Percentiles rank a stretch among this genome's conserved stretches.
These are phyloP conservation scores for rabbit (Oryctolagus cuniculus) DNA, from an alignment of 2,113 vertebrate species.

Conservation along the genomic window mOryCun1.1 NC_091432.1:108341001-108341500, in stretches of 20 bases:
- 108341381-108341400: not conserved
- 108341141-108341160: not conserved
- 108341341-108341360: not conserved
- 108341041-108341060: not conserved
- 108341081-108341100: not conserved
- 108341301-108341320: not conserved
- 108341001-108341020: conserved; percentile 45
- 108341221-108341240: not conserved
- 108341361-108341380: not conserved
- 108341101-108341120: not conserved
- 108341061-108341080: conserved; percentile 33
- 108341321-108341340: not conserved
- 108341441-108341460: not conserved
- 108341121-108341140: not conserved
- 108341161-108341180: not conserved
- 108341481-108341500: too few species aligned
- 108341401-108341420: not conserved
- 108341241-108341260: not conserved
- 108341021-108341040: conserved; percentile 7
- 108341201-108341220: not conserved
- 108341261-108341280: not conserved
- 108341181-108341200: not conserved
- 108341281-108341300: not conserved
- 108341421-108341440: not conserved
- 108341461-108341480: not conserved